Conservation (phyloP, 2,888 invertebrate genomes). For the Zygogramma bicolorata region DNA sequence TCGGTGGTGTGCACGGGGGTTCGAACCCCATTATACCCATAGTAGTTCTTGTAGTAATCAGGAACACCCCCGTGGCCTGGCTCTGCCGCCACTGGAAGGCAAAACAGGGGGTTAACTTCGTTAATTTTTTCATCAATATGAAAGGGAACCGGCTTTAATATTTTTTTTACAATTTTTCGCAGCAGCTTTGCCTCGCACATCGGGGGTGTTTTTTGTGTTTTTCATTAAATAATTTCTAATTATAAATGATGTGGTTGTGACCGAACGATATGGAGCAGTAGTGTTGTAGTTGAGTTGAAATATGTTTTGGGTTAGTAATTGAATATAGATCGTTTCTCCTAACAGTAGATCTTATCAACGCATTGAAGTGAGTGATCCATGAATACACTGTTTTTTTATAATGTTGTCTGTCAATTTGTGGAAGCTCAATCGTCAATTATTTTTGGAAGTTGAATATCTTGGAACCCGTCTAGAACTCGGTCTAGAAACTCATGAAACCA, state of each 20-base stretch:
- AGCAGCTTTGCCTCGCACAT: conserved; percentile 67
- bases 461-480: too few relatives aligned
- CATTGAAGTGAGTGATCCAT: too few relatives aligned
- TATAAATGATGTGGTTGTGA: conserved; percentile 33
- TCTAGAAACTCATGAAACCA: too few relatives aligned
- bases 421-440: too few relatives aligned
- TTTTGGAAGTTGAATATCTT: too few relatives aligned
- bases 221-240: conserved; percentile 35
- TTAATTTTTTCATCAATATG: conserved; percentile 26
- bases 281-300: not conserved
- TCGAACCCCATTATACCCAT: conserved; percentile 77
- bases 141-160: conserved; percentile 48
- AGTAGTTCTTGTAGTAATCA: conserved; percentile 90
- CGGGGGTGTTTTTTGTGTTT: conserved; percentile 62
- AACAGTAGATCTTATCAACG: too few relatives aligned
- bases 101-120: conserved; percentile 55
- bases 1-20: conserved; percentile 71
- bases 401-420: too few relatives aligned
- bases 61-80: conserved; percentile 82
- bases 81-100: conserved; percentile 86
- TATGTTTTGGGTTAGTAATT: not conserved
- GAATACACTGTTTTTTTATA: too few relatives aligned
- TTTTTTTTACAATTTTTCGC: conserved; percentile 44
- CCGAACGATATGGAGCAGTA: conserved; percentile 50
- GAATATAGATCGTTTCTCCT: too few relatives aligned